Evolutionary conservation across 2,797 vertebrate genomes (phyloP).

Genomic region (Danio albolineatus): DNA sequence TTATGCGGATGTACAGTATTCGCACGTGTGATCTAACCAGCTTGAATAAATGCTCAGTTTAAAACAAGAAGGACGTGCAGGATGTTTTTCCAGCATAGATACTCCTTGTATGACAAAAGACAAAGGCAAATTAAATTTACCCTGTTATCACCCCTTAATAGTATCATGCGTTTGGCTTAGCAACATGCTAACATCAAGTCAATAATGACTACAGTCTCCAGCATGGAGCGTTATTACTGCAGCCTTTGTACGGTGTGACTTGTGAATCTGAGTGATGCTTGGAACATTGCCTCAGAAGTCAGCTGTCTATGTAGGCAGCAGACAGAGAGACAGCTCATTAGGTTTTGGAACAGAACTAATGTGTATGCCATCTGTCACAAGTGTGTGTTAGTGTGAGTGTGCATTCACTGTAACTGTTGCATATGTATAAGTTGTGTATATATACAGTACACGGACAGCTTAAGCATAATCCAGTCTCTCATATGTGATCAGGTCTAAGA

Average conservation of each 20-base stretch:
- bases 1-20: too few species aligned
- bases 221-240: neutral
- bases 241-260: neutral
- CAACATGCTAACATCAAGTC: neutral
- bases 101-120: too few species aligned
- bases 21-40: too few species aligned
- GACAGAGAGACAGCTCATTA: constrained; percentile 23
- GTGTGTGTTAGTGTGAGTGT: constrained; percentile 2
- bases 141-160: neutral
- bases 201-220: neutral
- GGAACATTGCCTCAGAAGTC: constrained; percentile 30
- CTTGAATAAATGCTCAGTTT: too few species aligned
- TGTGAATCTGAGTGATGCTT: constrained; percentile 18
- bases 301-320: constrained; percentile 4
- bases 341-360: neutral
- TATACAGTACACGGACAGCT: neutral
- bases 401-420: neutral
- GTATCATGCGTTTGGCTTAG: neutral
- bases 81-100: too few species aligned
- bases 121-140: too few species aligned
- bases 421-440: neutral
- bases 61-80: too few species aligned
- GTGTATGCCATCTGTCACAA: constrained; percentile 10
- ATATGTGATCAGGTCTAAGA: constrained; percentile 11
- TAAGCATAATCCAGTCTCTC: neutral